Conservation (phyloP, 2,113 vertebrate species). For the Macrotus californicus region DNA sequence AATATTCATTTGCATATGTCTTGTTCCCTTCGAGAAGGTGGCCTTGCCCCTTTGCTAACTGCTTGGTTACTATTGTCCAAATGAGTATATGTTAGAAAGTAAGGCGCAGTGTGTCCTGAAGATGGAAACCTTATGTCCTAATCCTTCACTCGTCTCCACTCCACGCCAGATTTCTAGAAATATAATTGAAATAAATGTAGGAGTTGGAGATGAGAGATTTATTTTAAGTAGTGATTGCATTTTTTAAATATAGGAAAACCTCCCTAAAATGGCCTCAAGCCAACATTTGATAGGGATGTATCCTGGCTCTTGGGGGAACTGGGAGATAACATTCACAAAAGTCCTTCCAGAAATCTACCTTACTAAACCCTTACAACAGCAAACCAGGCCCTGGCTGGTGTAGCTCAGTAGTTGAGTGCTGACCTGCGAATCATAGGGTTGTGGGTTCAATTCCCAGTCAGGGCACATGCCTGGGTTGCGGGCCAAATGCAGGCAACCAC, state of each 20-base stretch:
- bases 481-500: too few relatives aligned
- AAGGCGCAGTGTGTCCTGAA: neutral
- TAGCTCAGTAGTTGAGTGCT: too few relatives aligned
- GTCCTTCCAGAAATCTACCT: neutral
- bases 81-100: neutral
- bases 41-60: conserved; percentile 29
- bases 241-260: neutral
- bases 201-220: neutral
- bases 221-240: neutral
- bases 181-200: neutral
- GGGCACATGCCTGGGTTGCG: too few relatives aligned
- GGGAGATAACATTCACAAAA: neutral
- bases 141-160: neutral
- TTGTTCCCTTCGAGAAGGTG: neutral
- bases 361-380: neutral
- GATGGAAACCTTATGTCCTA: neutral
- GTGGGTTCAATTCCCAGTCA: too few relatives aligned
- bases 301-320: neutral
- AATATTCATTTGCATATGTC: conserved; percentile 34
- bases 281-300: neutral
- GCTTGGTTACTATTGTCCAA: neutral
- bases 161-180: neutral
- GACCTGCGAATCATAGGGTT: too few relatives aligned
- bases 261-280: neutral
- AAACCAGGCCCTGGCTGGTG: too few relatives aligned